A percentile compares a stretch with the other conserved stretches of the same genome.
These are phyloP conservation scores for Cataglyphis livida DNA, from an alignment of 2,888 invertebrate species.

Conservation along the genomic window DNA sequence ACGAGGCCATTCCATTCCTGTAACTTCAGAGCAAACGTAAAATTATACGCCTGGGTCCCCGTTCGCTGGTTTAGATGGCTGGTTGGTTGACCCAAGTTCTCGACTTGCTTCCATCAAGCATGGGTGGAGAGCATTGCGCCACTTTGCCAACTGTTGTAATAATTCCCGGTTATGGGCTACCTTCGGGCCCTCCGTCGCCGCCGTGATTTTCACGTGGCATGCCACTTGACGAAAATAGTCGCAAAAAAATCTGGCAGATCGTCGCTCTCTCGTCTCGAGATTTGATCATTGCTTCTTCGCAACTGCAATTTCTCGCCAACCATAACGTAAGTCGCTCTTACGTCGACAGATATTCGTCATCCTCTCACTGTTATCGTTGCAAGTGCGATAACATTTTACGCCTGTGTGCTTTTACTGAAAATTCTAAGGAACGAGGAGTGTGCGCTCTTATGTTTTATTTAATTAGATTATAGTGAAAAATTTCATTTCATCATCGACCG, in stretches of 20 bases:
- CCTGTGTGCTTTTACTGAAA: not conserved
- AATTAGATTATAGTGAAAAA: not conserved
- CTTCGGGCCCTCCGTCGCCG: conserved; percentile 27
- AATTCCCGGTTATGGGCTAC: conserved; percentile 70
- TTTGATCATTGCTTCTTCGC: conserved; percentile 22
- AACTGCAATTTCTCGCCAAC: not conserved
- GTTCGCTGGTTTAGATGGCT: conserved; percentile 31
- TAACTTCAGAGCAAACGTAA: conserved; percentile 60
- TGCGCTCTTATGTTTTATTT: not conserved
- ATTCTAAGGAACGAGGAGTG: not conserved
- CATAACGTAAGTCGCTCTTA: not conserved
- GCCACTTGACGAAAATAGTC: conserved; percentile 33
- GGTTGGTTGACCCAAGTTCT: conserved; percentile 57
- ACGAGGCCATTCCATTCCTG: conserved; percentile 29
- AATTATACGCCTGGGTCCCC: conserved; percentile 59
- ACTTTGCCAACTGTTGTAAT: conserved; percentile 75
- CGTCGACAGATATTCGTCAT: not conserved
- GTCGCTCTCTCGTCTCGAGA: conserved; percentile 23
- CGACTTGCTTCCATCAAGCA: conserved; percentile 61
- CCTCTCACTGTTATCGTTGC: not conserved
- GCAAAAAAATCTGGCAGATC: conserved; percentile 35
- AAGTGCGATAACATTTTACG: not conserved
- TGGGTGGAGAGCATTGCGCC: conserved; percentile 67
- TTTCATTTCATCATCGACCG: not conserved
- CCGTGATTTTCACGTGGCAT: conserved; percentile 16